phyloP scores from a whole-genome alignment of 2,888 invertebrate species.

The Netelia virgata region DNA sequence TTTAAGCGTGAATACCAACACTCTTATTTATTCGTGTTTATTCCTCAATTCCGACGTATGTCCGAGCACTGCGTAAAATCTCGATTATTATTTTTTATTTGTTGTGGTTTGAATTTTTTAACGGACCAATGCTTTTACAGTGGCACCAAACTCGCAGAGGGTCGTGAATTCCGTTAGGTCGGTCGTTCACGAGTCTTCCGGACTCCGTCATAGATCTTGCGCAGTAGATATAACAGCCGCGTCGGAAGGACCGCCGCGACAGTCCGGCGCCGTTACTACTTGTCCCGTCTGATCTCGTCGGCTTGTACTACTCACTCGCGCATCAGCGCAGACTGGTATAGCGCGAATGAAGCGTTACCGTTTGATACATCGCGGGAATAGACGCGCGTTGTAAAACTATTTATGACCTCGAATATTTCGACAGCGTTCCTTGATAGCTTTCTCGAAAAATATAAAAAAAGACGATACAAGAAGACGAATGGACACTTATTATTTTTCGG shows the following conservation, averaged over 20 bases:
- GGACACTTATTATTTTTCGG: neutral
- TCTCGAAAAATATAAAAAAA: neutral
- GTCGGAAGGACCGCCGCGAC: constrained; percentile 50
- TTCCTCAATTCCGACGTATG: no score
- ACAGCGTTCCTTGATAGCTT: neutral
- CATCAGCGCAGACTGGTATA: neutral
- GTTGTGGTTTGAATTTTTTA: neutral
- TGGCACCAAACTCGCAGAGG: neutral
- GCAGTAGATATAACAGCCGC: constrained; percentile 3
- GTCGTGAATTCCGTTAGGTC: neutral
- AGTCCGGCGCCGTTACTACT: constrained; percentile 60
- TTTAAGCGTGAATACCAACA: no score
- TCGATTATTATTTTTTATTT: neutral
- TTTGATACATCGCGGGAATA: constrained; percentile 3
- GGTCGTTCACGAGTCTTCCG: constrained; percentile 1
- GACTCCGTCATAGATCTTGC: neutral
- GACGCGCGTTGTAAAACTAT: constrained; percentile 39
- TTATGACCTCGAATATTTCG: constrained; percentile 26
- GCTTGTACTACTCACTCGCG: constrained; percentile 49
- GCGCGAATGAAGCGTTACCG: neutral
- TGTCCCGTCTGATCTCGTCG: constrained; percentile 52
- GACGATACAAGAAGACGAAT: neutral
- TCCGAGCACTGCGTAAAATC: no score
- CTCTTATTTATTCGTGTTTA: no score
- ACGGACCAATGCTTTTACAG: neutral